Evolutionary conservation across 2,113 vertebrate species (phyloP), one percentile per base, ranked within the genome.

Genomic region (Ovis canadensis): DNA sequence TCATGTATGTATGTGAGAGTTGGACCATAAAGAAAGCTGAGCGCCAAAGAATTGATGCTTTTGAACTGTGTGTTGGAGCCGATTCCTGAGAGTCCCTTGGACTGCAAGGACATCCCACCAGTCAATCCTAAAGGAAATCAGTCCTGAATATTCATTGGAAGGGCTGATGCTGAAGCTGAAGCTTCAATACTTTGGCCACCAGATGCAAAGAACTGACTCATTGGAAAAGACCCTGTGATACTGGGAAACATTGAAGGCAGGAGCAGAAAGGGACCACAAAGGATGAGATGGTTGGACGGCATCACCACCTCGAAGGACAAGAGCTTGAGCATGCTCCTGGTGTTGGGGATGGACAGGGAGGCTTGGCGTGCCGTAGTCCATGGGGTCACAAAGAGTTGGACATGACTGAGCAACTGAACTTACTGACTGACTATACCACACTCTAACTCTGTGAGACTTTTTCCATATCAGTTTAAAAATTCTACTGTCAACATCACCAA

Each of bases 391-490:
- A 67, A 67, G 17, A 67, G 8, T 21, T 67, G n/a, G 33, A 21
- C n/a, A 11, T 36, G 64, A 67, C n/a, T 67, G n/a, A 36, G n/a
- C 9, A 17, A 36, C 17, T 67, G 33, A 67, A 67, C 64, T 36
- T 21, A 36, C 64, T 67, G 17, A 36, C 64, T 36, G 62, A 88
- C 16, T 62, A 74, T 29, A 10, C 15, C 21, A 71, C 16, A 54
- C 5, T 55, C 5, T 55, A 62, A 85, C 14, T 23, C 40, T 62
- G 11, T 55, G 31, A 91, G 17, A 62, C 5, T 19, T 60, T 94
- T 67, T 80, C 31, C 33, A n/a, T 88, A 90, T 43, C n/a, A 59
- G 25, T 43, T 81, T 54, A 60, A 92, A 91, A 83, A 33, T 17
- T 80, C 29, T 33, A 90, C 12, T 8, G 12, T 36, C 17, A 82